Conservation (phyloP, 2,113 vertebrate species). For the Rhea pennata region DNA sequence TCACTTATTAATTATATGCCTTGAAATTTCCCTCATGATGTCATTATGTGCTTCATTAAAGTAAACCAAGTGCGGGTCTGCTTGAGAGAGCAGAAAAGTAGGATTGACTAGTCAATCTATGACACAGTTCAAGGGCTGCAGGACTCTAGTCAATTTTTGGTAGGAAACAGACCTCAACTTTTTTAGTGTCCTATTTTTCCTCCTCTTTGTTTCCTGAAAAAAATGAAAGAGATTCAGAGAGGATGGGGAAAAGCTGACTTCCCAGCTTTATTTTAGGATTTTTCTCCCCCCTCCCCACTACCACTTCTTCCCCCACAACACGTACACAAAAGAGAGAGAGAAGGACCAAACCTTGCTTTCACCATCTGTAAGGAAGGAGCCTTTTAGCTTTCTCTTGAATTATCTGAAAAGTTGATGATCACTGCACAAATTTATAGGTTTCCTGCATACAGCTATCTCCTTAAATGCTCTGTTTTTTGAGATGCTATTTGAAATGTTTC, state of each 20-base stretch:
- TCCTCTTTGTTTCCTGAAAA: background rate
- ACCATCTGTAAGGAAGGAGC: background rate
- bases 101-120: background rate
- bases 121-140: background rate
- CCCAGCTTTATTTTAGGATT: background rate
- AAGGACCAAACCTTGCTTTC: background rate
- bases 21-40: slow-evolving; percentile 24
- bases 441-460: background rate
- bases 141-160: background rate
- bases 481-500: background rate
- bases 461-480: background rate
- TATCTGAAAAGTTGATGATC: background rate
- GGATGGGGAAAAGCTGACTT: background rate
- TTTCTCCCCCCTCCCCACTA: fast-evolving
- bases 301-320: too few species aligned
- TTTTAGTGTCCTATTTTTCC: background rate
- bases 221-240: background rate
- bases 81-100: background rate
- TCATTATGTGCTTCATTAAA: slow-evolving; percentile 56
- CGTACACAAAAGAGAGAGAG: too few species aligned
- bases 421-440: background rate
- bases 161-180: background rate
- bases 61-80: background rate
- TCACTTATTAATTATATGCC: slow-evolving; percentile 51
- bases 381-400: background rate